phyloP scores from a whole-genome alignment of 2,797 vertebrate genomes.

The Enteromius anoplus region DNA sequence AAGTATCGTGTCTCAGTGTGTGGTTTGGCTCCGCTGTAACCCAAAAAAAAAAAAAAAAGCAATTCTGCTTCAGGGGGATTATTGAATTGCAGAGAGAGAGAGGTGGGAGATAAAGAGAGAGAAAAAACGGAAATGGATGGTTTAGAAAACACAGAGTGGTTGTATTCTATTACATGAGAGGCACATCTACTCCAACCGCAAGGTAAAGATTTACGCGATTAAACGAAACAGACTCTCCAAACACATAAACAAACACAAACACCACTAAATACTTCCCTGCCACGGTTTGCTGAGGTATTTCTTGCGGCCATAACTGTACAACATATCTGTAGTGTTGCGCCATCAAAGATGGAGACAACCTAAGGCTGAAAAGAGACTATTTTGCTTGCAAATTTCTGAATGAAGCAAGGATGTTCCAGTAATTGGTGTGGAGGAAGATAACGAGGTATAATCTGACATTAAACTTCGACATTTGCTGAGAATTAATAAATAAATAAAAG shows the following conservation, averaged over 20 bases:
- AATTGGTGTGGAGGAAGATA: slow-evolving; percentile 9
- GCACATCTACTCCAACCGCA: slow-evolving; percentile 41
- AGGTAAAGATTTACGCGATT: slow-evolving; percentile 30
- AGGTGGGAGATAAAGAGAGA: slow-evolving; percentile 32
- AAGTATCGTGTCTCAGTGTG: slow-evolving; percentile 40
- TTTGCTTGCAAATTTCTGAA: neutral
- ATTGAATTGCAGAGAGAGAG: slow-evolving; percentile 49
- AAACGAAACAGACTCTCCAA: slow-evolving; percentile 26
- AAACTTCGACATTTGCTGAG: neutral
- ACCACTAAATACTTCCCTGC: slow-evolving; percentile 1
- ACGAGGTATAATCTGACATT: slow-evolving; percentile 5
- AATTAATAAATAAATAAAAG: neutral
- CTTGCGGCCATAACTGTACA: neutral
- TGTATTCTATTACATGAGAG: slow-evolving; percentile 49
- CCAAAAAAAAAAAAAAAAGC: slow-evolving; percentile 25
- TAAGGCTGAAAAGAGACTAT: neutral
- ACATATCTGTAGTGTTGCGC: neutral
- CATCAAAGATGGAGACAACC: neutral
- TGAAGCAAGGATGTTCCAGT: neutral
- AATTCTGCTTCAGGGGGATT: slow-evolving; percentile 50
- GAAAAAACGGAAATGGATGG: slow-evolving; percentile 48
- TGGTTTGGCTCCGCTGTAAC: slow-evolving; percentile 43
- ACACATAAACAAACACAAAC: slow-evolving; percentile 14
- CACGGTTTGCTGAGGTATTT: neutral
- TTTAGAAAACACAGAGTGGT: slow-evolving; percentile 48